Evolutionary conservation across 1,140 invertebrate genomes (phyloP), one percentile per base, ranked within the genome.

Genomic region (Anastrepha obliqua): DNA sequence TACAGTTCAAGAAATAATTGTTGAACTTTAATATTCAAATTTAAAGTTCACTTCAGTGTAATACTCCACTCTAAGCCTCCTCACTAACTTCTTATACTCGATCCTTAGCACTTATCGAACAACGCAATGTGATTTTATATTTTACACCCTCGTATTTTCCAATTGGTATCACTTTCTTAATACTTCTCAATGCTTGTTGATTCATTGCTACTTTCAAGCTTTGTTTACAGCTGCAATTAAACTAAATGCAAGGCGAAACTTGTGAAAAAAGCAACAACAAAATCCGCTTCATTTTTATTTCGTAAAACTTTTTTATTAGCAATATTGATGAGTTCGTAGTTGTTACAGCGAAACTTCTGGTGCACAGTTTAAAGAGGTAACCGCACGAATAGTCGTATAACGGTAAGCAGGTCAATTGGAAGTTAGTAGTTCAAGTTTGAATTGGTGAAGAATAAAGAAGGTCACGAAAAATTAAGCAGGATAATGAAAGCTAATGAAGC

Each of bases 201-300:
- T 29, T 81, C 47, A 81, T 51, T 55, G 8, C 74, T 9, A 58
- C 44, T 81, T 81, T 13, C 8, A 11, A 51, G 47, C 11, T 3
- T 42, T 81, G 7, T 55, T 81, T 81, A 81, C 74, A 58, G n/a
- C n/a, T 81, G 44, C 74, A 81, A 81, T 81, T 81, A 81, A 51
- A 58, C 47, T 81, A 20, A 81, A 55, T 81, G 44, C 6, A 5
- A 20, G 42, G 0, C 0, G 47, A 55, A 29, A 51, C 47, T 81
- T 81, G 47, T 20, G 51, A 55, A 8, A 55, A 13, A 1, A 74
- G 44, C 11, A 17, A 62, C 60, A 74, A 74, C 39, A 42, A 78
- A 78, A 78, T 78, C 7, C 44, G 2, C 11, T 67, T 67, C n/a
- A 8, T 42, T 8, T n/a, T 81, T 81, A 78, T 81, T 78, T 78